Evolutionary conservation across 1,140 invertebrate species (phyloP), one percentile per base, ranked within the genome.

Genomic region (Procambarus virginalis): DNA sequence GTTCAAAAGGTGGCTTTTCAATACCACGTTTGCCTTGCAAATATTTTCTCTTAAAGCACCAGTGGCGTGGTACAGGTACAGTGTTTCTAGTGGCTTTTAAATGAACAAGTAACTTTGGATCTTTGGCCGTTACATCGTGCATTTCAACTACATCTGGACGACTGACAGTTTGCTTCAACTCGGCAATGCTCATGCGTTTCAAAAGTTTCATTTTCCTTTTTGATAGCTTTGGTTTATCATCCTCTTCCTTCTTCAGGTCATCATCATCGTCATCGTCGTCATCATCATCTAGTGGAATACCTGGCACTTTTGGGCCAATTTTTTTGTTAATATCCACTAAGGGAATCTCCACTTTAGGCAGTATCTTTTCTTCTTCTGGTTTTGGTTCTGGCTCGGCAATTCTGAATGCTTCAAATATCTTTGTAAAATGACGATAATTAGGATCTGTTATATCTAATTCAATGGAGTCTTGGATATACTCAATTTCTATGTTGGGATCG

Each of bases 81-180:
- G 98, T 98, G 94, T 99, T 99, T 75, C 98, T 94, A 92, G 98
- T 98, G 6, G 98, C 97, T 94, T 99, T 99, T 6, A 99, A 94
- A 93, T 98, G 97, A 6, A 99, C 98, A 3, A 99, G 95, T 8
- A 99, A 94, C 93, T 98, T 97, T 0, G 99, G 99, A 95, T 99
- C 99, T 80, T 97, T 95, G 0, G 99, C 98, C 0, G 99, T 99
- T 0, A 99, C 99, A 94, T 99, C 99, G 93, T 99, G 99, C 99
- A 99, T 99, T 95, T 99, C 99, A 2, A 99, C 99, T 17, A 99
- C 98, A 95, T 99, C 99, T 0, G 99, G 99, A 79, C 99, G 95
- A 80, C 96, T 95, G 0, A 99, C 97, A 8, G 98, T 94, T 93
- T 99, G 98, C 94, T 99, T 99, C 22, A 99, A 94, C 94, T 99